Base-by-base conservation (phyloP, 2,888 invertebrate species). In the Ochropleura plecta region DNA sequence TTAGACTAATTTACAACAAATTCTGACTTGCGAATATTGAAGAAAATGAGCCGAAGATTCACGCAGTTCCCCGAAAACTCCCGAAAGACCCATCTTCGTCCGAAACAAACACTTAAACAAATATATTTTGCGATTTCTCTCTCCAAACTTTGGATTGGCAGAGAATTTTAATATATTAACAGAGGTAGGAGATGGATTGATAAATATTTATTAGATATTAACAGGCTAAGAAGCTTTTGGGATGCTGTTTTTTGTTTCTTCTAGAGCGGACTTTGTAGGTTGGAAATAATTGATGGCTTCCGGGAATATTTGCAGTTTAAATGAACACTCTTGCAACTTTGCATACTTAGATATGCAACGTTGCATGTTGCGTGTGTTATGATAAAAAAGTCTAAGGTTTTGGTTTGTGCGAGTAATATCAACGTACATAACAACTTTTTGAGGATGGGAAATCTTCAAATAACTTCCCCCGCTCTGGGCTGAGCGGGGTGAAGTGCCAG, bases 131-230 rank as follows among this genome's bases (percentile, higher is more conserved):
- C 63, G 63, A 60, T 80, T 80, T 16, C 53, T 59, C 72, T 76
- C 74, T 63, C 42, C 40, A 59, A 80, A 82, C 40, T 75, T 71
- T 46, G 76, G 64, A 79, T 85, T 84, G 83, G 65, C 70, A 70
- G 78, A 57, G 83, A 81, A 86, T 87, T 86, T 84, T 86, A 86
- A 84, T 87, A 81, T 73, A 78, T 87, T 84, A 84, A 67, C 81
- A 70, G 71, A 68, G 71, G 80, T 65, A 78, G 62, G 44, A 62
- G 72, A 66, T 70, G 64, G 81, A 74, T 69, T 84, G 78, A 79
- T 87, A 87, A 87, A 87, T 86, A 87, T 87, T 80, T 86, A 86
- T 79, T 78, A 83, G 83, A 76, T 72, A 78, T 79, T 84, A 80
- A 83, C 75, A 63, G 73, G 73, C 75, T 70, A 51, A 40, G 74